Base-by-base conservation (phyloP, 2,797 vertebrate genomes). In the Phoebastria nigripes region DNA sequence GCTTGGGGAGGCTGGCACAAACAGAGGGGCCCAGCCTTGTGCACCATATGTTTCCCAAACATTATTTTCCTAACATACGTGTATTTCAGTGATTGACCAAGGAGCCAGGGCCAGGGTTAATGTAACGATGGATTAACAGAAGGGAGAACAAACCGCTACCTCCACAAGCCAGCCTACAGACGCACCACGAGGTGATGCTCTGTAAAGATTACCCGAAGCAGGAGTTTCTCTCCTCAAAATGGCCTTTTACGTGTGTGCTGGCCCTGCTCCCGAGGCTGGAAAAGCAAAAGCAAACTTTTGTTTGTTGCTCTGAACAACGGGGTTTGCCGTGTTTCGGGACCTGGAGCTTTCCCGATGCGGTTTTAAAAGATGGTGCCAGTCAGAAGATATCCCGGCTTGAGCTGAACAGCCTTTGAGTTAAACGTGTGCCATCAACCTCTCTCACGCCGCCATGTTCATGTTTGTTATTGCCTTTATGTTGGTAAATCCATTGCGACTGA, bases 101-200 rank as follows among this genome's bases (percentile, higher is more conserved):
- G 62, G 56, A 61, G 39, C n/a, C n/a, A 13, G 22, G 46, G 44
- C 25, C 22, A 4, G 29, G 28, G n/a, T 12, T 33, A 22, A 15
- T 1, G 22, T 19, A 26, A 3, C 0, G 41, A 29, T 9, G 72
- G 41, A 28, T 42, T 33, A 19, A 18, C 41, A 26, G 46, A 25
- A 29, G 33, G 33, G 25, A 49, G 42, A 16, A 51, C 0, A 2
- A 56, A 29, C 25, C 0, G 1, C 20, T 11, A 2, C 26, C 42
- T 49, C 49, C 33, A 3, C 8, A 4, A 8, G 37, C 22, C 10
- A 13, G 17, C 47, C 42, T 13, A 2, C 35, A 24, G 58, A 9
- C 1, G 4, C 56, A 16, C 31, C 21, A 11, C 0, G 12, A 12
- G 35, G 51, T 4, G 61, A 52, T 35, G 74, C 59, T 25, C 59